Conservation (phyloP, 1,140 invertebrate species). For the Dendroctonus valens region DNA sequence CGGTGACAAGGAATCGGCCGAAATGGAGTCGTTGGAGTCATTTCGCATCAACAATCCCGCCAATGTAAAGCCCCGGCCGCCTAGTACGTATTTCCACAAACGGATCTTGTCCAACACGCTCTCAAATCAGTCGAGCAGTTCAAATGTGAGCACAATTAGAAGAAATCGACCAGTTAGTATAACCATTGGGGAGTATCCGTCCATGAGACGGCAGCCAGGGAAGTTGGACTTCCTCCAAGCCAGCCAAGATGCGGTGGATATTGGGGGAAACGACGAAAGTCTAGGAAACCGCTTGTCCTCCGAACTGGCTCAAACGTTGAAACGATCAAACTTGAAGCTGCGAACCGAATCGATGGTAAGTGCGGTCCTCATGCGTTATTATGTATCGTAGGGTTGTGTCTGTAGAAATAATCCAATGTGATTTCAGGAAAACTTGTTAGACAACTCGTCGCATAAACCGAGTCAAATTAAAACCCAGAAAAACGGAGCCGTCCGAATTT, state of each 20-base stretch:
- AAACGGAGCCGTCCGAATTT: conserved; percentile 54
- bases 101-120: conserved; percentile 35
- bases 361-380: conserved; percentile 10
- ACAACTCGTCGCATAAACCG: conserved; percentile 23
- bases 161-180: conserved; percentile 53
- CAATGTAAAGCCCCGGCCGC: conserved; percentile 61
- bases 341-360: conserved; percentile 66
- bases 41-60: conserved; percentile 65
- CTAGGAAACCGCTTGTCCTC: conserved; percentile 67
- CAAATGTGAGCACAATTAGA: conserved; percentile 25
- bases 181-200: conserved; percentile 68
- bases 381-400: too few species aligned
- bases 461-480: conserved; percentile 46
- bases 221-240: conserved; percentile 66
- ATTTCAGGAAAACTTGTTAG: conserved; percentile 53
- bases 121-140: conserved; percentile 29
- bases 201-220: conserved; percentile 59
- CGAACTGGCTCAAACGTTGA: conserved; percentile 69
- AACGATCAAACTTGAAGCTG: conserved; percentile 68
- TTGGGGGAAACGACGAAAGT: conserved; percentile 47
- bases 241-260: conserved; percentile 35
- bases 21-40: conserved; percentile 71
- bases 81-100: conserved; percentile 64
- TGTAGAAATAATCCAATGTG: too few species aligned
- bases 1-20: conserved; percentile 57